These are phyloP conservation scores for Morelia viridis DNA, from an alignment of 2,797 vertebrate species.

Conservation along the genomic window DNA sequence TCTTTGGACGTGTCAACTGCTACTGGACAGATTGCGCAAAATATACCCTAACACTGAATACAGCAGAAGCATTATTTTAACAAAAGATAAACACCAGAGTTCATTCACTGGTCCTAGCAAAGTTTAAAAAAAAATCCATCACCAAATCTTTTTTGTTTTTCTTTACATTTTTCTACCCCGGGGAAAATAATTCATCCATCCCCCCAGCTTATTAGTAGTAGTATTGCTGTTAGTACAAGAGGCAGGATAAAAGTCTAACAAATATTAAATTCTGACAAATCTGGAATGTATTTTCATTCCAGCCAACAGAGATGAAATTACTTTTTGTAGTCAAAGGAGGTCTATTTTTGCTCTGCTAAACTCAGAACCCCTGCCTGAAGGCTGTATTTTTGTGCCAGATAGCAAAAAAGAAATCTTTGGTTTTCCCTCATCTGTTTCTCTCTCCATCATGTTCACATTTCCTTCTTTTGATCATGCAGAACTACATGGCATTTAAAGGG, in stretches of 20 bases:
- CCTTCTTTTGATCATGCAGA: fast-evolving
- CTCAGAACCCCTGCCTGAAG: constrained; percentile 1
- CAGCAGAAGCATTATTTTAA: not conserved
- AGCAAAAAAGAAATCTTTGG: not conserved
- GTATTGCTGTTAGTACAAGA: not conserved
- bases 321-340: constrained; percentile 28
- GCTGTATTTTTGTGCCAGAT: constrained; percentile 32
- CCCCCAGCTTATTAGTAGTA: not conserved
- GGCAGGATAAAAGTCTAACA: not conserved
- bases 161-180: not conserved
- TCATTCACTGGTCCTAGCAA: not conserved
- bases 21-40: no score
- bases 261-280: not conserved
- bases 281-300: constrained; percentile 20
- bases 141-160: not conserved
- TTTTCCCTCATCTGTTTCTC: constrained; percentile 25
- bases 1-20: no score
- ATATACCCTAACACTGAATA: no score
- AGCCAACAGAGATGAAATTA: constrained; percentile 12
- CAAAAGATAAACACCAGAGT: not conserved
- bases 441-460: not conserved
- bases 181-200: constrained; percentile 12
- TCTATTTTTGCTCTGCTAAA: not conserved
- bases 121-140: not conserved
- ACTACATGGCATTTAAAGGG: constrained; percentile 31